Base-by-base conservation (phyloP, 2,888 invertebrate species). In the Dicycla oo region DNA sequence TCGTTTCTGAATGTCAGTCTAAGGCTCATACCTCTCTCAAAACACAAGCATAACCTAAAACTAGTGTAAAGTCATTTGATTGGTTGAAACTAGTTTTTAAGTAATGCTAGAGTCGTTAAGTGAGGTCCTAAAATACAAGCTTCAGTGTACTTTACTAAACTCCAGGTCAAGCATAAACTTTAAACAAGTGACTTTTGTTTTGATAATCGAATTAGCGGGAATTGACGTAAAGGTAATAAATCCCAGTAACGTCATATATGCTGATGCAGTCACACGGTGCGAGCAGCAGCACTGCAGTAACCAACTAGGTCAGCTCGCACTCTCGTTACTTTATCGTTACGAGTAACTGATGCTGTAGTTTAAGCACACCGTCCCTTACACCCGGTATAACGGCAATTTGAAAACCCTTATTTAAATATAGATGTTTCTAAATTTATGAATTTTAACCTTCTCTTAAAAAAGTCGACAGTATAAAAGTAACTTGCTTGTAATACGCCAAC, bases 361-460 rank as follows among this genome's bases (percentile, higher is more conserved):
- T 54, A 20, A 40, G 6, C 40, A 76, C 54, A 73, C 69, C 40
- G 8, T 77, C 54, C 30, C 54, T 73, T 69, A 56, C 69, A 73
- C 54, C 47, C 20, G 26, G 30, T 56, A 26, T 30, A 30, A 15
- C 30, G 8, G 3, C 0, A n/a, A 49, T 61, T 30, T 20, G 45
- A 49, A 51, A 51, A 62, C 15, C 15, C 13, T 30, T 43, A 20
- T n/a, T 26, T 30, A 26, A 26, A 26, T 58, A 40, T 40, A 26
- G 43, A 60, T n/a, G 5, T 30, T n/a, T 49, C 13, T 26, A 43
- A 20, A 43, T 45, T 43, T 13, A 26, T 20, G 4, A 13, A 61
- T 26, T 20, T 47, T 20, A 20, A 26, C 26, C 26, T 45, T 26
- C 20, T 61, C 26, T 7, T 26, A 43, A 43, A 43, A 60, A 23